Conservation (phyloP, 2,888 invertebrate species). For the Phengaris arion region DNA sequence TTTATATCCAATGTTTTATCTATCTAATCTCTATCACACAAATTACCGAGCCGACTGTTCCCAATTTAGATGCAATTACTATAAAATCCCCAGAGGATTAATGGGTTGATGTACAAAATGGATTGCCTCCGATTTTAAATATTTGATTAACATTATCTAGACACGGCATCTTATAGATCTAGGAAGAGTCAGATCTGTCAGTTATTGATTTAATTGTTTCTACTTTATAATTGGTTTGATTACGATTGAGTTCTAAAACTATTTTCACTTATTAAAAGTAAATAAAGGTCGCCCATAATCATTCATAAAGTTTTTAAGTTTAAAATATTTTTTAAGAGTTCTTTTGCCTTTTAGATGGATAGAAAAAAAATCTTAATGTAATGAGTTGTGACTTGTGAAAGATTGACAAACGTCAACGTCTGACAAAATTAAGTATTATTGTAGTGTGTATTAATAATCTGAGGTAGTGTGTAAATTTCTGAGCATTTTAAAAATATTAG, state of each 20-base stretch:
- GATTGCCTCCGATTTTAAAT: constrained; percentile 21
- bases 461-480: no score
- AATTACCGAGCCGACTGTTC: background rate
- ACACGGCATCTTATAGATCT: constrained; percentile 19
- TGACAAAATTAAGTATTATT: no score
- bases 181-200: background rate
- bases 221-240: background rate
- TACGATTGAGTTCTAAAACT: background rate
- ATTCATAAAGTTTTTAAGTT: no score
- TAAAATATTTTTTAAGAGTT: no score
- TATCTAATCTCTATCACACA: background rate
- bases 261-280: no score
- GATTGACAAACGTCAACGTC: no score
- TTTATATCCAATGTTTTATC: background rate
- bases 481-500: no score
- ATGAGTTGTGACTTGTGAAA: no score
- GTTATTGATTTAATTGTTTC: background rate
- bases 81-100: constrained; percentile 21
- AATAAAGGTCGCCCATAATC: no score
- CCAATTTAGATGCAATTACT: constrained; percentile 15
- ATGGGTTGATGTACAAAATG: background rate
- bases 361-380: no score
- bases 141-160: constrained; percentile 26
- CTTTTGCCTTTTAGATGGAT: no score
- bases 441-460: no score